Conservation (phyloP, 2,113 vertebrate species). For the Strix uralensis region DNA sequence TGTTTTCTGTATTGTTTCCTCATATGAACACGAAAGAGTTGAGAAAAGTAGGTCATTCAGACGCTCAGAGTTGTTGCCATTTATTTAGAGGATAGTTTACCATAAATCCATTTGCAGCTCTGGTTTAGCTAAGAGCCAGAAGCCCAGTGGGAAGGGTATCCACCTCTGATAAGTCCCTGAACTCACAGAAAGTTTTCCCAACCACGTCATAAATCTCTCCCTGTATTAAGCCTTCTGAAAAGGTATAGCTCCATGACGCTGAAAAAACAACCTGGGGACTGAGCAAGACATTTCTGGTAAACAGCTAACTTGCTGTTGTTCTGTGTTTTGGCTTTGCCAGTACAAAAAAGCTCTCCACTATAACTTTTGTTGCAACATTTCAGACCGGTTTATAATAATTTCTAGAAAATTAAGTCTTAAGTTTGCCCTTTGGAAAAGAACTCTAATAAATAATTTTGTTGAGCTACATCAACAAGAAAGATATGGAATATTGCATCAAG, state of each 20-base stretch:
- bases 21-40: neutral
- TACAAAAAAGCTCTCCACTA: neutral
- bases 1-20: neutral
- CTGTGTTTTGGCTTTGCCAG: neutral
- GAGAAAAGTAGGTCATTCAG: neutral
- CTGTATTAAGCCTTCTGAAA: neutral
- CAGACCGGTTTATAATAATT: neutral
- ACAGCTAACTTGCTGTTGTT: neutral
- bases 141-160: neutral
- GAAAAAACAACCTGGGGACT: neutral
- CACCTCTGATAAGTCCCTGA: neutral
- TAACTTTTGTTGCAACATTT: neutral
- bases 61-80: neutral
- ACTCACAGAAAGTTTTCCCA: neutral
- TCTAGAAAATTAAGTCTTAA: neutral
- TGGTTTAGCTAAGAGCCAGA: neutral
- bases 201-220: neutral
- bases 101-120: neutral
- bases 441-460: neutral
- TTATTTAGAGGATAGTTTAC: neutral
- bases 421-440: neutral
- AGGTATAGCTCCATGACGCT: neutral
- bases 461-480: neutral
- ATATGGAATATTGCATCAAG: neutral
- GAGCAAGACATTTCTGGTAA: neutral